These are phyloP conservation scores for Diadophis punctatus DNA, from an alignment of 2,113 vertebrate species.

Conservation along the genomic window DNA sequence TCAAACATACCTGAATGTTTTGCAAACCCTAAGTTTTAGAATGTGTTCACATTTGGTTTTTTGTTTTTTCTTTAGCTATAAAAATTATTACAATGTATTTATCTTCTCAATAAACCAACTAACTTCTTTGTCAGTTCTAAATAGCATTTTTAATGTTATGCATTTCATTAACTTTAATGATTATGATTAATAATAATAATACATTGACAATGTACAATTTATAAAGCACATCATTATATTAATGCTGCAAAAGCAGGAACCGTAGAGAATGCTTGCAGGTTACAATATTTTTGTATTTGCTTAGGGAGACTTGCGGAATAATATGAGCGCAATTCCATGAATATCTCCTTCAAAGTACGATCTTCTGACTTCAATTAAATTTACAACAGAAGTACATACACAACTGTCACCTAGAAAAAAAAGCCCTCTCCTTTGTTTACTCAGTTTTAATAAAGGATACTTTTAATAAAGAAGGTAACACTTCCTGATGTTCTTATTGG, in stretches of 20 bases:
- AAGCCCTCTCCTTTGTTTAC: neutral
- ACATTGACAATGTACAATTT: neutral
- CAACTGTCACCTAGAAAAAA: neutral
- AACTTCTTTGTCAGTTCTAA: neutral
- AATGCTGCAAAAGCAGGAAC: neutral
- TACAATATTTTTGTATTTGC: neutral
- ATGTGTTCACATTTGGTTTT: neutral
- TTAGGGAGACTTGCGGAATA: neutral
- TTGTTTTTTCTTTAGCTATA: neutral
- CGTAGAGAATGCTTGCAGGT: neutral
- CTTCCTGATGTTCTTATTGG: neutral
- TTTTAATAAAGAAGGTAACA: neutral
- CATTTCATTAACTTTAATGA: neutral
- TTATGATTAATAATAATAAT: neutral
- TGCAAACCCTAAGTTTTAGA: neutral
- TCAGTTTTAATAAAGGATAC: neutral
- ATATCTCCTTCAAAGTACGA: neutral
- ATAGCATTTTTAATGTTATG: neutral
- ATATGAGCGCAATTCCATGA: neutral
- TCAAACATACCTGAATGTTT: neutral
- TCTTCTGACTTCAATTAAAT: neutral
- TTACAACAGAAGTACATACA: neutral
- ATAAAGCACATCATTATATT: neutral
- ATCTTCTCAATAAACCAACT: neutral
- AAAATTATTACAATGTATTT: neutral